Evolutionary conservation across 2,888 invertebrate genomes (phyloP).

Genomic region (Myathropa florea): DNA sequence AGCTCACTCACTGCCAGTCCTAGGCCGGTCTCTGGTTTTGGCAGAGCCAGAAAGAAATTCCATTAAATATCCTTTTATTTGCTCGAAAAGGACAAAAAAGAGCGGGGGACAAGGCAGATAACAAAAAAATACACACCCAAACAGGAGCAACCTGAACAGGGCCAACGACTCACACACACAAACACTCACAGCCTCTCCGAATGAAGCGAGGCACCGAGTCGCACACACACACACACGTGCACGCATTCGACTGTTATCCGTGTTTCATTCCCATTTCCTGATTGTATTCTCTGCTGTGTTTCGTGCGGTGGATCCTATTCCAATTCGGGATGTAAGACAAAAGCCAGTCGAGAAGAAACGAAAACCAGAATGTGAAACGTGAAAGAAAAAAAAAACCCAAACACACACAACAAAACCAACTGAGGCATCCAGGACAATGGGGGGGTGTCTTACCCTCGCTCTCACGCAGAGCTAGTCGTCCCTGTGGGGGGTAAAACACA

Average conservation of each 20-base stretch:
- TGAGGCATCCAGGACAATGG: slow-evolving; percentile 4
- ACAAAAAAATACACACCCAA: background rate
- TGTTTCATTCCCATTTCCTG: background rate
- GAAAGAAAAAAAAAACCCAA: slow-evolving; percentile 13
- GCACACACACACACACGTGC: background rate
- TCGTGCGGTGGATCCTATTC: slow-evolving; percentile 23
- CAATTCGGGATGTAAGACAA: slow-evolving; percentile 9
- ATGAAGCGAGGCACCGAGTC: too few species aligned
- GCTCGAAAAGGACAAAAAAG: background rate
- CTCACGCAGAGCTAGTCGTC: background rate
- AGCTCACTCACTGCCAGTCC: slow-evolving; percentile 2
- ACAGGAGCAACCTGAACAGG: background rate
- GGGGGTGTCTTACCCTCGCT: background rate
- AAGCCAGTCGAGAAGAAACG: slow-evolving; percentile 18
- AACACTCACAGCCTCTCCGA: background rate
- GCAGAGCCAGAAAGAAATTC: slow-evolving; percentile 62
- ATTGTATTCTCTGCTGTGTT: background rate
- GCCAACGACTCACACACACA: background rate
- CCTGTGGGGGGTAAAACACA: background rate
- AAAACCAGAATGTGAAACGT: slow-evolving; percentile 10
- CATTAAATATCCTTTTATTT: slow-evolving; percentile 64
- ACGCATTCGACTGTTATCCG: background rate
- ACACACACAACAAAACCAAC: background rate
- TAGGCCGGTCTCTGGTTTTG: slow-evolving; percentile 60
- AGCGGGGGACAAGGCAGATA: background rate